phyloP scores from a whole-genome alignment of 2,113 vertebrate genomes.

The Sander lucioperca region DNA sequence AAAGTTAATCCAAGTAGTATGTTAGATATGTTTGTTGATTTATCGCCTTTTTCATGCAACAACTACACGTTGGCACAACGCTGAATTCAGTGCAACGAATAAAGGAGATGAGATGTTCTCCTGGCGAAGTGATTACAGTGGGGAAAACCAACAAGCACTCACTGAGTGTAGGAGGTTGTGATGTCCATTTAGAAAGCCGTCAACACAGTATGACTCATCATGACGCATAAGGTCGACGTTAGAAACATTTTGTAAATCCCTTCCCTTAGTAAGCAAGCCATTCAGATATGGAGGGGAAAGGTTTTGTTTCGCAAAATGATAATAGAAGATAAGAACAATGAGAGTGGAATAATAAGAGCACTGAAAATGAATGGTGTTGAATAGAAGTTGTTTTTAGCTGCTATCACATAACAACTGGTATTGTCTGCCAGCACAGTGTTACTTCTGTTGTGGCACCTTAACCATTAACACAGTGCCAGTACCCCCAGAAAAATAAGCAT shows the following conservation, averaged over 20 bases:
- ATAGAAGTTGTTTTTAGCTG: constrained; percentile 28
- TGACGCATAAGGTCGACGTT: constrained; percentile 37
- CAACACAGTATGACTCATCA: constrained; percentile 47
- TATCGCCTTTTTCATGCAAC: background rate
- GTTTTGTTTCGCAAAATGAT: constrained; percentile 35
- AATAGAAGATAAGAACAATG: constrained; percentile 13
- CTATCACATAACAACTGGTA: constrained; percentile 32
- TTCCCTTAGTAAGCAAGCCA: constrained; percentile 39
- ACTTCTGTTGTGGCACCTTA: constrained; percentile 6
- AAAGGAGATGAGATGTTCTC: background rate
- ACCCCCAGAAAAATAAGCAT: background rate
- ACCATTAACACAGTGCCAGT: background rate
- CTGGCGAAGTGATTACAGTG: constrained; percentile 17
- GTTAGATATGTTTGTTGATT: background rate
- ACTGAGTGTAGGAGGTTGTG: constrained; percentile 19
- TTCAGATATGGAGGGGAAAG: constrained; percentile 33
- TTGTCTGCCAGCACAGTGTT: constrained; percentile 16
- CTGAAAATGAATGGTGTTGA: constrained; percentile 14
- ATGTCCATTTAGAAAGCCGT: constrained; percentile 43
- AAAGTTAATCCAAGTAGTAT: background rate
- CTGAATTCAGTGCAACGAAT: background rate
- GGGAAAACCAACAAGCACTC: constrained; percentile 18
- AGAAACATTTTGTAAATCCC: constrained; percentile 51
- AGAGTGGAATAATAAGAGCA: constrained; percentile 2
- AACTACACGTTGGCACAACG: background rate